Evolutionary conservation across 2,797 vertebrate species (phyloP), one percentile per base, ranked within the genome.

Genomic region (Xyrichtys novacula): DNA sequence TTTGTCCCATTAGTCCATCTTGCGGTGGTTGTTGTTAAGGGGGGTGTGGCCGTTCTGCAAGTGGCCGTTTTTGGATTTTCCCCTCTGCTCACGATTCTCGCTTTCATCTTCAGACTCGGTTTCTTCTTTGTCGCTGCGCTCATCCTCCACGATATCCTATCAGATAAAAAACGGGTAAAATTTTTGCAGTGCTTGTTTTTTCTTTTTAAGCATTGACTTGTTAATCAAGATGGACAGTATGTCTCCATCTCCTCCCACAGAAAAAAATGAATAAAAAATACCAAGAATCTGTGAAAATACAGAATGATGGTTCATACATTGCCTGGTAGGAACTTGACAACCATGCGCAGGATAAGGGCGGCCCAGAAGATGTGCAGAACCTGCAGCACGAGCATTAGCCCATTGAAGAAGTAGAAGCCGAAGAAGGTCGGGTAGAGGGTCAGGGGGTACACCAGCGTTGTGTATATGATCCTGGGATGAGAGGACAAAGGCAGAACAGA

Each of bases 391-490:
- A 90, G 58, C 93, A 99, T 88, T 83, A 99, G 95, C 74, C 88
- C 91, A 8, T 99, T 99, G 89, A 99, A 98, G 92, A 99, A 98
- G 88, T 96, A 99, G 81, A 96, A 98, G 3, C 97, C 97, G 0
- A 97, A 93, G 88, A 99, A 99, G 8, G 97, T 81, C 0, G 89
- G 82, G 73, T 98, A 97, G 26, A 96, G 68, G 9, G 94, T 93
- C 84, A 95, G 64, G 0, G 98, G 97, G 80, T 97, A 97, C 17
- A 98, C 85, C 63, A 91, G 71, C 0, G 97, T 99, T 43, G 96
- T 96, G 47, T 95, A 91, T 71, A 98, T 91, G 87, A 99, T 97
- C 97, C 98, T 99, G 81, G 23, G 16, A 42, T 8, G 7, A 53
- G 34, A 67, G 65, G 56, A 85, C 70, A 82, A 75, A 81, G 58